Conservation (phyloP, 2,888 invertebrate genomes). For the Agrotis puta region DNA sequence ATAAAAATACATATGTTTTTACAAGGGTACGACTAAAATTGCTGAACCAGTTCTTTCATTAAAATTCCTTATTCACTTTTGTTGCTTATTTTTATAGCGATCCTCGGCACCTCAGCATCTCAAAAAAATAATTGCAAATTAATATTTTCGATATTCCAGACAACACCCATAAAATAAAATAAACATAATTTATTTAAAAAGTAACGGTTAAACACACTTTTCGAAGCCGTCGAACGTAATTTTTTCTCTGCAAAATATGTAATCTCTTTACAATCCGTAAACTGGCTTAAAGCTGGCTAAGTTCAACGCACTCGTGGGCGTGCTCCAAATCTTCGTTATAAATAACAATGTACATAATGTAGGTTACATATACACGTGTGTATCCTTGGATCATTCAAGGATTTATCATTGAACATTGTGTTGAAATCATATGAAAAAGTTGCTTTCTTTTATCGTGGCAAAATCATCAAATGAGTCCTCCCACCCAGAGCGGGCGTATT, state of each 20-base stretch:
- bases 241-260: constrained; percentile 1
- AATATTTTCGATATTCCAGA: not conserved
- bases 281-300: constrained; percentile 21
- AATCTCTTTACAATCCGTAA: constrained; percentile 7
- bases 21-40: not conserved
- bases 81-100: not conserved
- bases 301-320: constrained; percentile 37
- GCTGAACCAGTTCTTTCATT: constrained; percentile 10
- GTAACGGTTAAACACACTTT: not conserved
- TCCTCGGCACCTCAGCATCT: too few species aligned
- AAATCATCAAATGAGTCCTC: too few species aligned
- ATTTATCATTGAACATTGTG: too few species aligned
- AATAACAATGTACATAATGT: not conserved
- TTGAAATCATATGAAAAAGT: too few species aligned
- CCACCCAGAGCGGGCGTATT: too few species aligned
- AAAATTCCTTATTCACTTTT: constrained; percentile 19
- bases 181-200: constrained; percentile 6
- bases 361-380: not conserved
- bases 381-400: too few species aligned
- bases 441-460: too few species aligned
- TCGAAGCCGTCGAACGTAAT: not conserved
- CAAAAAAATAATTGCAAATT: not conserved
- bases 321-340: constrained; percentile 20
- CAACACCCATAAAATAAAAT: not conserved
- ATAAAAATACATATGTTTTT: too few species aligned